These are phyloP conservation scores for Aleadryas rufinucha DNA, from an alignment of 2,113 vertebrate species.

Conservation along the genomic window DNA sequence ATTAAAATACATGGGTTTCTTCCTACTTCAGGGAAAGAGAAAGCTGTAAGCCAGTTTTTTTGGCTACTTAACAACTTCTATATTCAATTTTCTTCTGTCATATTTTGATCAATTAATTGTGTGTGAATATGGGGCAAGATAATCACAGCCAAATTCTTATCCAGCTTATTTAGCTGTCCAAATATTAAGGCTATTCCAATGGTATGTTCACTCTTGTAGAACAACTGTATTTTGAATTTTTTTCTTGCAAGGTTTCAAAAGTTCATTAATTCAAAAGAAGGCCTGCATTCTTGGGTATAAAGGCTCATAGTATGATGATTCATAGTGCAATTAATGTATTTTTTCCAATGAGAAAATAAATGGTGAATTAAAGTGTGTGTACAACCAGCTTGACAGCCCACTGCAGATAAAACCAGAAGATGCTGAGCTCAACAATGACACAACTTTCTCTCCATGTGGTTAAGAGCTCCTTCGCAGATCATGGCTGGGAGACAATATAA, in stretches of 20 bases:
- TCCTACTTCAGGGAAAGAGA: neutral
- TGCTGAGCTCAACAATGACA: neutral
- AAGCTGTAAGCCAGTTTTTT: neutral
- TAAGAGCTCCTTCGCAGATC: neutral
- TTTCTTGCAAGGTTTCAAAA: neutral
- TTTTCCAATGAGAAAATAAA: neutral
- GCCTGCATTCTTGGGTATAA: neutral
- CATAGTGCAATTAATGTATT: neutral
- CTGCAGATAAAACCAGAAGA: neutral
- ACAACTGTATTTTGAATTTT: neutral
- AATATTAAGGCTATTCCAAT: neutral
- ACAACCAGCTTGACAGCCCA: neutral
- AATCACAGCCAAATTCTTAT: neutral
- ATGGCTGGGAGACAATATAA: fast-evolving
- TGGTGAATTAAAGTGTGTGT: neutral
- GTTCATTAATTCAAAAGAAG: neutral
- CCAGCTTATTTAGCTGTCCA: neutral
- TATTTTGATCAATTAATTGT: neutral
- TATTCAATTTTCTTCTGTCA: neutral
- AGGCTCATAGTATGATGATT: neutral
- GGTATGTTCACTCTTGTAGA: neutral
- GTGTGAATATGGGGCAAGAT: neutral
- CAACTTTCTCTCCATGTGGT: neutral
- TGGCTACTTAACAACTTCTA: neutral
- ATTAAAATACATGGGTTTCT: neutral